Conservation (phyloP, 53 echinoderm and acorn worm species). For the Zoroaster sp. region DNA sequence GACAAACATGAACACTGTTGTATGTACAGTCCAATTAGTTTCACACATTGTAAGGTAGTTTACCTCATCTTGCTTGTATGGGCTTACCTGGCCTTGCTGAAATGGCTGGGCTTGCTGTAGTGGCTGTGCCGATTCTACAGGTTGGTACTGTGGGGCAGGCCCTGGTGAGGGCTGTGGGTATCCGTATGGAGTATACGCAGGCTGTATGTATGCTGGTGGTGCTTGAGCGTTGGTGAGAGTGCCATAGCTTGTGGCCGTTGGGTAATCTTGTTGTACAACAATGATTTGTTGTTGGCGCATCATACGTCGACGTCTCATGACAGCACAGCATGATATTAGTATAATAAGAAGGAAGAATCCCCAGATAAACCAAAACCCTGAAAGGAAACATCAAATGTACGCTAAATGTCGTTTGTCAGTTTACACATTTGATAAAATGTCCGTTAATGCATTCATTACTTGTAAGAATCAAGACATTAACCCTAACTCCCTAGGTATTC, state of each 20-base stretch:
- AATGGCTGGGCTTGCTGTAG: background rate
- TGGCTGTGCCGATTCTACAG: background rate
- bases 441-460: too few relatives aligned
- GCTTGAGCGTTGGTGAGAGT: slow-evolving; percentile 8
- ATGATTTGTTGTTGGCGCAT: slow-evolving; percentile 25
- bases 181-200: background rate
- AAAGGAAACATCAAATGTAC: background rate
- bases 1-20: slow-evolving; percentile 33
- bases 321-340: slow-evolving; percentile 5
- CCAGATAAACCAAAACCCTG: slow-evolving; percentile 56
- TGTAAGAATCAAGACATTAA: too few relatives aligned
- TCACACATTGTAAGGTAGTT: background rate
- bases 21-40: slow-evolving; percentile 16
- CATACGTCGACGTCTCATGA: background rate
- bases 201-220: background rate
- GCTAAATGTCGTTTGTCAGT: background rate
- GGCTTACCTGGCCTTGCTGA: background rate
- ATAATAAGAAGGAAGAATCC: background rate
- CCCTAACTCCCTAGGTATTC: too few relatives aligned
- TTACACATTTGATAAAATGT: too few relatives aligned
- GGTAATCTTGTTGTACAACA: slow-evolving; percentile 6
- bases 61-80: background rate
- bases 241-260: slow-evolving; percentile 5
- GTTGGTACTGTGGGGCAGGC: slow-evolving; percentile 16
- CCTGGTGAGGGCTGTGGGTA: slow-evolving; percentile 21